Conservation (phyloP, 2,888 invertebrate species). For the Heliconius ismenius region DNA sequence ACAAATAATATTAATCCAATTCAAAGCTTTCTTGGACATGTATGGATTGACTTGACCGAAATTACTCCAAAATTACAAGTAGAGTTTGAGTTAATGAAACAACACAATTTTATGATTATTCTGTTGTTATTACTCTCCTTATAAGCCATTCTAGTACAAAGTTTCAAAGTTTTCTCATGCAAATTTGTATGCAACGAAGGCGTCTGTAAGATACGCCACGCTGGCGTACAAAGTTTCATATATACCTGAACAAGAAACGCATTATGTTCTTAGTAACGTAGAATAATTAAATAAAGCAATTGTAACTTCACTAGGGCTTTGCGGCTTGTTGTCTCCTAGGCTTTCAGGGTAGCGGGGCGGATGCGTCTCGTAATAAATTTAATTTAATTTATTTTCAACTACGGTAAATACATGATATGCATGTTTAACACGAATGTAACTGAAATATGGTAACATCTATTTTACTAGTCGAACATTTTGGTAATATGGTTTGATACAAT, state of each 20-base stretch:
- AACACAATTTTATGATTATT: slow-evolving; percentile 3
- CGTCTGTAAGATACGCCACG: slow-evolving; percentile 28
- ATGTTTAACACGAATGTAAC: slow-evolving; percentile 8
- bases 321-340: slow-evolving; percentile 40
- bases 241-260: slow-evolving; percentile 39
- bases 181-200: slow-evolving; percentile 39
- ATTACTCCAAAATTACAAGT: not conserved
- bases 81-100: not conserved
- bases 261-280: slow-evolving; percentile 37
- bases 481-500: not conserved
- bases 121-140: slow-evolving; percentile 12
- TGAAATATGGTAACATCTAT: not conserved
- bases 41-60: not conserved
- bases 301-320: slow-evolving; percentile 40
- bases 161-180: slow-evolving; percentile 34
- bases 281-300: slow-evolving; percentile 45
- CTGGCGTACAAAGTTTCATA: slow-evolving; percentile 32
- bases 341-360: slow-evolving; percentile 41
- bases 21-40: not conserved
- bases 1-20: slow-evolving; percentile 23
- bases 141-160: slow-evolving; percentile 11
- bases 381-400: slow-evolving; percentile 41
- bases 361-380: slow-evolving; percentile 46
- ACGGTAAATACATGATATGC: slow-evolving; percentile 4
- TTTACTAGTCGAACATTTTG: not conserved